These are phyloP conservation scores for Eurosta solidaginis DNA, from an alignment of 1,140 invertebrate genomes.

Conservation along the genomic window DNA sequence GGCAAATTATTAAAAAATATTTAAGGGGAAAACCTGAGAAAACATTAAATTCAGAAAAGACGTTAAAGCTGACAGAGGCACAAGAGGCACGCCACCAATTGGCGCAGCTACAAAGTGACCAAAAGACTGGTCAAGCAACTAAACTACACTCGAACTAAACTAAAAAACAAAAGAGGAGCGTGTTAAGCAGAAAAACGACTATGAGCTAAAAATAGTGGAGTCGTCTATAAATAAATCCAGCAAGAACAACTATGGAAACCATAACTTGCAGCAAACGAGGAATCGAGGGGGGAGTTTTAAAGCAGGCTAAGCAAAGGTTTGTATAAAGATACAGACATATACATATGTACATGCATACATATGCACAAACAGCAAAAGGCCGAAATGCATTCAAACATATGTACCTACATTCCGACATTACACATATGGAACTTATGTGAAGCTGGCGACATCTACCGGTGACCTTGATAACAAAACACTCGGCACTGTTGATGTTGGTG, in stretches of 20 bases:
- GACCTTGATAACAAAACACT: constrained; percentile 1
- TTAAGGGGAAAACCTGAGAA: no score
- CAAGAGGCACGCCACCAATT: background rate
- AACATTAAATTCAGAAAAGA: background rate
- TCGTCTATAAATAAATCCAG: constrained; percentile 9
- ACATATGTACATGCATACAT: background rate
- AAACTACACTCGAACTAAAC: background rate
- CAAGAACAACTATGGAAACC: background rate
- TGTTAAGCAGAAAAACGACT: background rate
- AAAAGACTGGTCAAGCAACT: background rate
- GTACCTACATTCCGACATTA: no score
- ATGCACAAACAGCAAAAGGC: no score
- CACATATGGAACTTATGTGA: no score
- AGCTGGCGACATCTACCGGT: constrained; percentile 15
- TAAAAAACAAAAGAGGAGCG: no score
- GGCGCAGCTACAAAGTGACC: background rate
- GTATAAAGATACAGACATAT: background rate
- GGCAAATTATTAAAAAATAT: no score
- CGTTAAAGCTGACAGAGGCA: background rate
- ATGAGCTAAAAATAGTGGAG: background rate
- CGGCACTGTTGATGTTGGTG: background rate
- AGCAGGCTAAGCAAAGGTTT: background rate
- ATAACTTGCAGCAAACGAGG: background rate
- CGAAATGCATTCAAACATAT: no score
- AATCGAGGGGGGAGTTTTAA: background rate